phyloP scores from a whole-genome alignment of 2,113 vertebrate genomes.

The Prinia subflava region DNA sequence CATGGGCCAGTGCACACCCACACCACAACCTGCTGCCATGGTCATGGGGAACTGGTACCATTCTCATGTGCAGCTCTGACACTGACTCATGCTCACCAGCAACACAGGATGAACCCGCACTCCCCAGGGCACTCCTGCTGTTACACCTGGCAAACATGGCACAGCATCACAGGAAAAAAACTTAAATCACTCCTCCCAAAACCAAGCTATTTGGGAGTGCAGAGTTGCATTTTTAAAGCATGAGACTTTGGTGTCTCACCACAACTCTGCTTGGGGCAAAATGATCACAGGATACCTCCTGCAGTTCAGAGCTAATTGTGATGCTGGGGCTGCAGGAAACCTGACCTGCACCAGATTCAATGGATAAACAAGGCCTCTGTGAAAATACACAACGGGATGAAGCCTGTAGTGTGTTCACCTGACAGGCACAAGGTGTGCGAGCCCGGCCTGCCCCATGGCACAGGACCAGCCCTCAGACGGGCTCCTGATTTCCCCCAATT shows the following conservation, averaged over 20 bases:
- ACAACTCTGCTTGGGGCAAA: not conserved
- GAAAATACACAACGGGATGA: fast-evolving
- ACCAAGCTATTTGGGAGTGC: fast-evolving
- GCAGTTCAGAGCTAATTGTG: not conserved
- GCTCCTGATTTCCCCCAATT: not conserved
- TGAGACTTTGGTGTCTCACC: fast-evolving
- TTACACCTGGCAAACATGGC: fast-evolving
- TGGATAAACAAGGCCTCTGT: fast-evolving
- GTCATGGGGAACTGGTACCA: fast-evolving
- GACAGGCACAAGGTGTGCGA: fast-evolving
- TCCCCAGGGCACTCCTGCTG: not conserved
- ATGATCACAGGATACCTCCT: fast-evolving
- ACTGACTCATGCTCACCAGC: fast-evolving
- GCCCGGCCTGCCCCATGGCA: fast-evolving
- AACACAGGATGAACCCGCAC: not conserved
- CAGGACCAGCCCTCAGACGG: not conserved
- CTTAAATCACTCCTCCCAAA: not conserved
- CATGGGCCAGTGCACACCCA: fast-evolving
- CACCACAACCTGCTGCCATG: fast-evolving
- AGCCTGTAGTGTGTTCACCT: fast-evolving
- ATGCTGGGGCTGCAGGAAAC: not conserved
- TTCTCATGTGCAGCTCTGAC: fast-evolving
- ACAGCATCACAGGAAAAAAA: not conserved
- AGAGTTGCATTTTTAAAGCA: not conserved
- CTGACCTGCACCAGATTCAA: fast-evolving